These are phyloP conservation scores for Palaemon carinicauda DNA, from an alignment of 1,140 invertebrate genomes.

Conservation along the genomic window DNA sequence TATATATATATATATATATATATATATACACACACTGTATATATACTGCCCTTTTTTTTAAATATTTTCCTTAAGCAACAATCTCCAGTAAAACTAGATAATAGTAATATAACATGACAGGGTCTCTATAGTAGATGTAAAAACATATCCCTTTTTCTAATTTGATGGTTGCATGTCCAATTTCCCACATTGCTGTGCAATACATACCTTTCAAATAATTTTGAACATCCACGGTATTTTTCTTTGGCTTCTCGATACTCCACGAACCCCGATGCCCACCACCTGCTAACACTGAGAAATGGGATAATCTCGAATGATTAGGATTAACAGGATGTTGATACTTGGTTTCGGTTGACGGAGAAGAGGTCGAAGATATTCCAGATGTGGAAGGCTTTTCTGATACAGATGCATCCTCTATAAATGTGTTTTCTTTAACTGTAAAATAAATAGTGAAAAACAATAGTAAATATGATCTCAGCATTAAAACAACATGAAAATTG, in stretches of 20 bases:
- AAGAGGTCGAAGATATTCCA: background rate
- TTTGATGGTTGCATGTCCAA: background rate
- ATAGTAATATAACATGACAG: no score
- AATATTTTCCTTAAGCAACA: no score
- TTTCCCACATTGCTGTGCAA: no score
- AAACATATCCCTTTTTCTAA: no score
- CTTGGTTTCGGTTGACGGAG: background rate
- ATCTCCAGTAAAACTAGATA: no score
- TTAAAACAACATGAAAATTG: no score
- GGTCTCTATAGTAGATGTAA: no score
- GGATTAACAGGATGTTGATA: constrained; percentile 42
- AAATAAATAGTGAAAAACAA: background rate
- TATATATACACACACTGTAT: no score
- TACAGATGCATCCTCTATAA: background rate
- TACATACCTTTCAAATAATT: constrained; percentile 30
- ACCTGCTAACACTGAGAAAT: constrained; percentile 63
- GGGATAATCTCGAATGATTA: constrained; percentile 48
- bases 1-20: no score
- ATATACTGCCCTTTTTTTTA: no score
- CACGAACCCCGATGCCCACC: constrained; percentile 73
- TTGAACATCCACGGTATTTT: constrained; percentile 48
- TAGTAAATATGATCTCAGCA: background rate
- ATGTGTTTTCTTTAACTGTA: constrained; percentile 10
- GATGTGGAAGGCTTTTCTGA: constrained; percentile 7
- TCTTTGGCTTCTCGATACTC: constrained; percentile 74